Evolutionary conservation across 92 coral and sea anemone genomes (phyloP).

Genomic region (Epizoanthus stellaris): DNA sequence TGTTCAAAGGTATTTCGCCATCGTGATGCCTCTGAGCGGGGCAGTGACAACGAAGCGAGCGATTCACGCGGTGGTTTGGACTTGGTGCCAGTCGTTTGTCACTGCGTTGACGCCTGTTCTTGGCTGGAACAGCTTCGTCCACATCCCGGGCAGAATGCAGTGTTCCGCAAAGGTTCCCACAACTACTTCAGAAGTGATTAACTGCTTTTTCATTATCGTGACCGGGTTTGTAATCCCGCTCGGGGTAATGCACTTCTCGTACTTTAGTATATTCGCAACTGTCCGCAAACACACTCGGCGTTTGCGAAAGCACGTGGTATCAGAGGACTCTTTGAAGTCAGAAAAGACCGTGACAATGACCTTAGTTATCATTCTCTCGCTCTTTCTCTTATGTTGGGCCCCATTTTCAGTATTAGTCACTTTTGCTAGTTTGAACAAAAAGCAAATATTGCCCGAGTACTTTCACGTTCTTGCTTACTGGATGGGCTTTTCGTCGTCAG

Average conservation of each 20-base stretch:
- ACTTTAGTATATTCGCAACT: conserved; percentile 59
- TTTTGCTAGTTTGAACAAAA: conserved; percentile 51
- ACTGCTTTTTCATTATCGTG: conserved; percentile 64
- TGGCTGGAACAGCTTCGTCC: conserved; percentile 67
- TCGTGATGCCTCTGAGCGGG: conserved; percentile 49
- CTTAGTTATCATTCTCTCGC: conserved; percentile 59
- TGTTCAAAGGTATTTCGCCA: conserved; percentile 63
- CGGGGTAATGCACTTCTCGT: conserved; percentile 63
- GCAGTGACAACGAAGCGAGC: conserved; percentile 56
- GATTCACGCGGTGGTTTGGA: conserved; percentile 54
- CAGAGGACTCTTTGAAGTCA: conserved; percentile 37
- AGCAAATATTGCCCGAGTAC: conserved; percentile 46
- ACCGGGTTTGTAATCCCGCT: conserved; percentile 75
- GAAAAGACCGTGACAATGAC: conserved; percentile 62
- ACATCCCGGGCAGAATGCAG: conserved; percentile 67
- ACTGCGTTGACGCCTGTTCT: conserved; percentile 66
- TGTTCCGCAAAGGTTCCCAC: conserved; percentile 66
- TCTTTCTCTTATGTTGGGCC: conserved; percentile 69
- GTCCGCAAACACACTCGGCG: conserved; percentile 63
- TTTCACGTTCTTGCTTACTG: conserved; percentile 67
- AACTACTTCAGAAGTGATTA: conserved; percentile 45
- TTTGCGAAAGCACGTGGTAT: conserved; percentile 53
- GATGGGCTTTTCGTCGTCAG: conserved; percentile 68
- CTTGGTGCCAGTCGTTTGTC: conserved; percentile 57
- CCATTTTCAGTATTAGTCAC: conserved; percentile 64